Conservation (phyloP, 2,888 invertebrate species). For the Cerceris rybyensis region DNA sequence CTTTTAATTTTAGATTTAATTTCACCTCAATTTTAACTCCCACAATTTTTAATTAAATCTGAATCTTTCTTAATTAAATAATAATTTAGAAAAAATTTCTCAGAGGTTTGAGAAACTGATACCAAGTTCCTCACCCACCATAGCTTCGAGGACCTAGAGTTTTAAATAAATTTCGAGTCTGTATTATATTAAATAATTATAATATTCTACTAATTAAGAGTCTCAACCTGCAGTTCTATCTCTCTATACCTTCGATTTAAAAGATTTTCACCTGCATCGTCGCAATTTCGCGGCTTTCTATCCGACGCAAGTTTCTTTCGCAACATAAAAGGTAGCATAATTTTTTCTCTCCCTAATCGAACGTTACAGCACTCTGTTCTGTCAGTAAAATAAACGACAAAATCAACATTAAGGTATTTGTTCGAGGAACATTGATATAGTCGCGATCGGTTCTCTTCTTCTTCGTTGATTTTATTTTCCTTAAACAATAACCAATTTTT, state of each 20-base stretch:
- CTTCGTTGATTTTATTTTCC: constrained; percentile 3
- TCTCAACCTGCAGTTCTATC: not conserved
- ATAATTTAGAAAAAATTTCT: too few species aligned
- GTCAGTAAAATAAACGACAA: not conserved
- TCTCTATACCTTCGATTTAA: not conserved
- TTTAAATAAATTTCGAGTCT: too few species aligned
- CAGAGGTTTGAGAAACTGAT: too few species aligned
- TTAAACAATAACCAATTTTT: constrained; percentile 6
- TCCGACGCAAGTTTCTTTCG: not conserved
- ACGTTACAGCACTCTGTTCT: not conserved
- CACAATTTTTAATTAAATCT: too few species aligned
- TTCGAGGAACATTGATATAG: not conserved
- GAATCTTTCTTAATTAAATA: too few species aligned
- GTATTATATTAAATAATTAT: too few species aligned
- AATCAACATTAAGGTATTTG: not conserved
- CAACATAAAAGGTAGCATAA: not conserved
- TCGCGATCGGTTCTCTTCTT: too few species aligned
- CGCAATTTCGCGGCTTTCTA: not conserved
- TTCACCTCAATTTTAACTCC: too few species aligned
- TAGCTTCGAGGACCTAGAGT: too few species aligned
- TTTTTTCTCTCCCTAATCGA: not conserved
- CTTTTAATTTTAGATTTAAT: too few species aligned
- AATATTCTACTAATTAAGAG: too few species aligned
- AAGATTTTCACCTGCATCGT: not conserved
- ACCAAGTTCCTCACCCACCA: too few species aligned